Evolutionary conservation across 2,888 invertebrate species (phyloP), one percentile per base, ranked within the genome.

Genomic region (Acanthopleura granulata): DNA sequence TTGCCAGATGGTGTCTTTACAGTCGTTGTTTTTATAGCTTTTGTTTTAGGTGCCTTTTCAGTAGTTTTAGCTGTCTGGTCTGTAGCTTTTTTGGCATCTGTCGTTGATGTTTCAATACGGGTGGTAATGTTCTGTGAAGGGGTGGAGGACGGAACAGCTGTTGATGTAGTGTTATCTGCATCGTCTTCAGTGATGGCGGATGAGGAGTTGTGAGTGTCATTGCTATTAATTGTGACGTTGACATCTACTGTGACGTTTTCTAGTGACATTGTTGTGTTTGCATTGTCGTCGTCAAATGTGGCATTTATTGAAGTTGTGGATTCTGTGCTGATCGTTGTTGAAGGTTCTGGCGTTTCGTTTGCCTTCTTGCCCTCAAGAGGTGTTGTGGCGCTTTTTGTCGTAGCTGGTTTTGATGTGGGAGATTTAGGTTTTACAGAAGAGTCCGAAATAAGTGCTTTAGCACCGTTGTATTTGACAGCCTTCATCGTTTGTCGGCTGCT

Each of bases 381-480:
- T 66, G 22, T 66, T 22, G 66, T 27, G 22, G 29, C 14, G 6
- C 16, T 14, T 27, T 66, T 27, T 66, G 66, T 66, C 25, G 22
- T 66, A 16, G 66, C 29, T 57, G 57, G 57, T 57, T 57, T 57
- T 6, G 66, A 12, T 66, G 66, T 66, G 6, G 66, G 6, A 1
- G 22, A 27, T 16, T 22, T 66, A 27, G 66, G 25, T 27, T 27
- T 66, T 1, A 22, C 25, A 16, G 66, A 16, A 12, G 66, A 66
- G 16, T 22, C 22, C 16, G 22, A 22, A 27, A 66, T 66, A 16
- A 66, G 18, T 6, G 66, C 1, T 66, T 66, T 66, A 16, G 66
- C 66, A 6, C 66, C 66, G 14, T 66, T 66, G 66, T 66, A 66
- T 66, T 66, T 66, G 3, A 66, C 66, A 22, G 66, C 66, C 14